These are phyloP conservation scores for Stegostoma tigrinum DNA, from an alignment of 2,113 vertebrate species.

Conservation along the genomic window DNA sequence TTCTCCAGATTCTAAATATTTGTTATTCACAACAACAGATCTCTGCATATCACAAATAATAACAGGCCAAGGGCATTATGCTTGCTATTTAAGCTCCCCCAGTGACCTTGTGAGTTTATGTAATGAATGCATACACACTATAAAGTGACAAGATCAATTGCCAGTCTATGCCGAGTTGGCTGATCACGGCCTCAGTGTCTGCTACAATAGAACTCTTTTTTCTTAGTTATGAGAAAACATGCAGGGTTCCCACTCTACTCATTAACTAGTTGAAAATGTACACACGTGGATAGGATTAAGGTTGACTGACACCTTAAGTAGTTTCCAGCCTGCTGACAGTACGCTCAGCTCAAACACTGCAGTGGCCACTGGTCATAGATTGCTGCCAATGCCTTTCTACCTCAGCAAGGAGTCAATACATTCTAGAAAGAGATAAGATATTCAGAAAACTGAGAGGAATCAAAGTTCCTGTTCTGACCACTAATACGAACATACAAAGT, in stretches of 20 bases:
- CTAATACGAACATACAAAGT: not conserved
- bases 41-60: not conserved
- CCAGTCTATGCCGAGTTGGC: not conserved
- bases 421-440: not conserved
- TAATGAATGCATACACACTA: not conserved
- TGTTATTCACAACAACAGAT: conserved; percentile 30
- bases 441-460: not conserved
- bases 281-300: not conserved
- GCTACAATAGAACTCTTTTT: not conserved
- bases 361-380: not conserved
- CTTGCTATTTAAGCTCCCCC: not conserved
- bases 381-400: not conserved
- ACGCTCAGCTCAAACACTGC: not conserved
- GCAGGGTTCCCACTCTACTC: not conserved
- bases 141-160: not conserved
- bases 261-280: not conserved
- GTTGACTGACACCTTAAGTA: not conserved
- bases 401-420: not conserved
- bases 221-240: not conserved
- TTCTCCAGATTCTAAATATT: conserved; percentile 28
- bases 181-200: not conserved
- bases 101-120: not conserved
- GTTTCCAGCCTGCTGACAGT: not conserved
- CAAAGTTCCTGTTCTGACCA: not conserved
- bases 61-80: conserved; percentile 28